Evolutionary conservation across 2,113 vertebrate genomes (phyloP), one percentile per base, ranked within the genome.

Genomic region (Alexandromys fortis): DNA sequence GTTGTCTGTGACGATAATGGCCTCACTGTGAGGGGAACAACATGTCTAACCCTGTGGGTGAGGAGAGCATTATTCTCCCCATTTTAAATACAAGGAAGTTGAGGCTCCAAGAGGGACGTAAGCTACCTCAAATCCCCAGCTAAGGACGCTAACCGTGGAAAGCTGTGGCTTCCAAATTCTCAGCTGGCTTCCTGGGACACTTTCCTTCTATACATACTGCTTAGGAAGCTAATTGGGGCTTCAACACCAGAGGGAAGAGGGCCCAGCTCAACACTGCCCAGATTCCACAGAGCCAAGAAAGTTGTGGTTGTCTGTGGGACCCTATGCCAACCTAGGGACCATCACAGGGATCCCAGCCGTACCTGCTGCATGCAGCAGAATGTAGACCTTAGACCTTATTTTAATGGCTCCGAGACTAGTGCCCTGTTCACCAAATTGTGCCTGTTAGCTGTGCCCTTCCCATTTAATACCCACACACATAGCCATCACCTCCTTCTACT

Each of bases 1-100:
- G 21, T 81, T 72, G n/a, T 81, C 42, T 5, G 1, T 5, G 13
- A 26, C 38, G 16, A n/a, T 26, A 21, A 11, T 0, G 6, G 12
- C 21, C 19, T 45, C 65, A 9, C 35, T 30, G 3, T 52, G 10
- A 70, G 52, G 52, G 58, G 72, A 65, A 35, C 28, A 17, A 81
- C 42, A 67, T 42, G 14, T 49, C 45, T 9, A 52, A 38, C n/a
- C 28, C 22, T 19, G 9, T 5, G 12, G 33, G 58, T 8, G 17
- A 65, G 33, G 30, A 81, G 30, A 81, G 13, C 49, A 0, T 58
- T 86, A 6, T 91, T 28, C 26, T 73, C 26, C 45, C 16, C 47
- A 75, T 86, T 88, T 83, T 72, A 89, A 63, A 89, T 81, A 24
- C 79, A 89, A 90, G 67, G 7, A 91, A 58, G 63, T 67, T 45